Base-by-base conservation (phyloP, 2,888 invertebrate genomes). In the Acanthosepion pharaonis region DNA sequence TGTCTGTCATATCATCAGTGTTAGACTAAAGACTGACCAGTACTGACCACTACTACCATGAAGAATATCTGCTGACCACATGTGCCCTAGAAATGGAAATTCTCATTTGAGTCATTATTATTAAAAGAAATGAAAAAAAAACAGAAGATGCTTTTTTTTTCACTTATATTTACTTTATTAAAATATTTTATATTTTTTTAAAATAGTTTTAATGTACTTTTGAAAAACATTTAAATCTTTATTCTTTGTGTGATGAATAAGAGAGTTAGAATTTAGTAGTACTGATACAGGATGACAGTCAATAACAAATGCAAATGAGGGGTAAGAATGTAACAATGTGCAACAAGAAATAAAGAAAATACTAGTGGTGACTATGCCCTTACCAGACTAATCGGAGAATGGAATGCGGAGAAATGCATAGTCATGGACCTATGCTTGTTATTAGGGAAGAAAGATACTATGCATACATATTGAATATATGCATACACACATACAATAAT, bases 1-100 rank as follows among this genome's bases (percentile, higher is more conserved):
- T 78, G 78, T 78, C 78, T 78, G 78, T 78, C 78, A 78, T 78
- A 78, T 78, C 78, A 78, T 78, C 78, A 78, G 78, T 78, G 78
- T 78, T 78, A 78, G 78, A 78, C 78, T 78, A 78, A 78, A 78
- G 78, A 78, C 78, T 78, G 78, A 78, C 78, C 78, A 78, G 78
- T 78, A 78, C 78, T 78, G 78, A 78, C 78, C 78, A 33, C 78
- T 78, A 78, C 78, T 78, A 78, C 78, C 78, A 78, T 78, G 78
- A 78, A 78, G n/a, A 78, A 78, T 78, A 78, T n/a, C 78, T 78
- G 78, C 78, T 78, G 78, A 78, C 78, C 78, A 78, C 78, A 78
- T 78, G n/a, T n/a, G 78, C 78, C 78, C 78, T 78, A 33, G 78
- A 78, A 78, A n/a, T 78, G 78, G n/a, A 11, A 9, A 15, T 78